Conservation (phyloP, 2,888 invertebrate species). For the Dynastes maya region DNA sequence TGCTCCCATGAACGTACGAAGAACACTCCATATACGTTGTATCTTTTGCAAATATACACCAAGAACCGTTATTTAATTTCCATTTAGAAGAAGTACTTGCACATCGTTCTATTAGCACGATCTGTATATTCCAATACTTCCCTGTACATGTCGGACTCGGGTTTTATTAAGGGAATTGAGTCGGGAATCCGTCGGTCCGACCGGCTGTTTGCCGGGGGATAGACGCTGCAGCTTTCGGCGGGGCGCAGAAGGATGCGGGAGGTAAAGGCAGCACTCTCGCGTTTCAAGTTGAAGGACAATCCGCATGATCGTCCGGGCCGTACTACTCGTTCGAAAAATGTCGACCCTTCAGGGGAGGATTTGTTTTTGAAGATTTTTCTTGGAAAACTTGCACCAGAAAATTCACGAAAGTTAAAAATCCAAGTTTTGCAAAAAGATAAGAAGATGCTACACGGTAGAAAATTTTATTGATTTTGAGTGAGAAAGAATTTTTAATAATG, state of each 20-base stretch:
- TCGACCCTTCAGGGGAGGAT: constrained; percentile 11
- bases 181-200: constrained; percentile 31
- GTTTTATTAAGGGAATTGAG: constrained; percentile 47
- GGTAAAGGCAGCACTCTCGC: constrained; percentile 50
- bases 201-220: constrained; percentile 19
- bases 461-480: too few relatives aligned
- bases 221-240: background rate
- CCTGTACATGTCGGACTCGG: constrained; percentile 45
- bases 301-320: constrained; percentile 5
- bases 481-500: too few relatives aligned
- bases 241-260: constrained; percentile 18
- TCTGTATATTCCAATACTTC: constrained; percentile 1
- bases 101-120: background rate
- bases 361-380: constrained; percentile 15
- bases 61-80: too few relatives aligned
- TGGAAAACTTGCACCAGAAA: background rate
- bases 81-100: too few relatives aligned
- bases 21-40: too few relatives aligned
- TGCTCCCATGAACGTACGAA: too few relatives aligned
- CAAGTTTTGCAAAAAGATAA: background rate
- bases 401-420: background rate
- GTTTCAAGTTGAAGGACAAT: constrained; percentile 63
- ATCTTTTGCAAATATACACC: too few relatives aligned
- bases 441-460: too few relatives aligned
- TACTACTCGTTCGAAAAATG: constrained; percentile 53